Conservation (phyloP, 2,888 invertebrate species). For the Andrena minutula region DNA sequence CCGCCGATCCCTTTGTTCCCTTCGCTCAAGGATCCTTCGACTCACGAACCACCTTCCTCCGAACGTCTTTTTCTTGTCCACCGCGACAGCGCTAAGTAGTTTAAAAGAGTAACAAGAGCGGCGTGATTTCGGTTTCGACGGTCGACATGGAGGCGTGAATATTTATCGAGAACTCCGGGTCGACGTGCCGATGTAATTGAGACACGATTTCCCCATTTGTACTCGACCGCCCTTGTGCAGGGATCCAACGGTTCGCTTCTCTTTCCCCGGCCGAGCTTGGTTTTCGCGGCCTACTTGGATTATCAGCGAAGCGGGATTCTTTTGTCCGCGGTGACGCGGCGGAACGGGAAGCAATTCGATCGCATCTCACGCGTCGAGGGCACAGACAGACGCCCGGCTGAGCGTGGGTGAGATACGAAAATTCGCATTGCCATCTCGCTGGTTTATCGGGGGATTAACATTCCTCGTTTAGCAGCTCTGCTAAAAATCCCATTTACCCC, state of each 20-base stretch:
- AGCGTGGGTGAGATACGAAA: neutral
- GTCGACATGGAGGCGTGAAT: slow-evolving; percentile 42
- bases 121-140: slow-evolving; percentile 3
- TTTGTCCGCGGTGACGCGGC: slow-evolving; percentile 10
- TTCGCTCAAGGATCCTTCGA: neutral
- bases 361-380: neutral
- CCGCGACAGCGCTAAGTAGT: neutral
- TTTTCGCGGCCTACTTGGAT: slow-evolving; percentile 27
- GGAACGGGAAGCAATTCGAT: slow-evolving; percentile 2
- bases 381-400: too few relatives aligned
- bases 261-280: slow-evolving; percentile 1
- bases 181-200: slow-evolving; percentile 45
- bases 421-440: neutral
- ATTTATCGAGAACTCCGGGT: slow-evolving; percentile 44
- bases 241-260: slow-evolving; percentile 21
- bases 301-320: slow-evolving; percentile 28
- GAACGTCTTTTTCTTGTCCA: neutral
- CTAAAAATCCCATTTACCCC: too few relatives aligned
- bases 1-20: neutral
- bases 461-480: too few relatives aligned
- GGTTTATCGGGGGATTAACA: neutral
- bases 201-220: slow-evolving; percentile 61
- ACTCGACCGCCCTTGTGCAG: slow-evolving; percentile 22
- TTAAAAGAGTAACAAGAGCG: neutral
- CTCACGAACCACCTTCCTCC: too few relatives aligned